Evolutionary conservation across 2,888 invertebrate species (phyloP), one percentile per base, ranked within the genome.

Genomic region (Caenorhabditis plicata): DNA sequence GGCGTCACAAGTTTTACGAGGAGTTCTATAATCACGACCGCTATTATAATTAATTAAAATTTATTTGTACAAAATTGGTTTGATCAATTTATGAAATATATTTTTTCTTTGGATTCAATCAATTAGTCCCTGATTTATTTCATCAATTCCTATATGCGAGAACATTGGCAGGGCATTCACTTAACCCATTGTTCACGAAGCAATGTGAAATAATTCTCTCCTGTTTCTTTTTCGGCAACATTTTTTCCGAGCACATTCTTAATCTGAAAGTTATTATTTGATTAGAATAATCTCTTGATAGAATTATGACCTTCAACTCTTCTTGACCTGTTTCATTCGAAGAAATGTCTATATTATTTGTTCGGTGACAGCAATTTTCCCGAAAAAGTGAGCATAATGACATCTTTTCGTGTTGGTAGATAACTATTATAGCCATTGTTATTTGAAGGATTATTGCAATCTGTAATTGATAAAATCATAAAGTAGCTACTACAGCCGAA

Each of bases 201-300:
- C 26, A 53, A 53, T 2, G 49, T 31, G 22, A 60, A 60, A 25
- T 60, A 60, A 33, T 60, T 31, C 13, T 42, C 31, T 13, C 19
- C 58, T n/a, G 40, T 33, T 27, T 58, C 44, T 8, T 13, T 26
- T 4, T 49, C 60, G 7, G 33, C 53, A 25, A 60, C 50, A 41
- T 60, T 42, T 39, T 45, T 53, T 35, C 60, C 60, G 11, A 60
- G 52, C 5, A 60, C 60, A 25, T 60, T 60, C 32, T 53, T 49
- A 33, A 60, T 60, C 60, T 53, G 52, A 35, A 50, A 56, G 3
- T 20, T 1, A 35, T 9, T 17, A 13, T 17, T 19, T 17, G 17
- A 20, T 38, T 38, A 11, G 11, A 26, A 3, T 13, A 11, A 19
- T 20, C 11, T 9, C 17, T 25, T 39, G 31, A 22, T 22, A 44